phyloP scores from a whole-genome alignment of 2,113 vertebrate genomes.

The Brachyhypopomus gauderio region DNA sequence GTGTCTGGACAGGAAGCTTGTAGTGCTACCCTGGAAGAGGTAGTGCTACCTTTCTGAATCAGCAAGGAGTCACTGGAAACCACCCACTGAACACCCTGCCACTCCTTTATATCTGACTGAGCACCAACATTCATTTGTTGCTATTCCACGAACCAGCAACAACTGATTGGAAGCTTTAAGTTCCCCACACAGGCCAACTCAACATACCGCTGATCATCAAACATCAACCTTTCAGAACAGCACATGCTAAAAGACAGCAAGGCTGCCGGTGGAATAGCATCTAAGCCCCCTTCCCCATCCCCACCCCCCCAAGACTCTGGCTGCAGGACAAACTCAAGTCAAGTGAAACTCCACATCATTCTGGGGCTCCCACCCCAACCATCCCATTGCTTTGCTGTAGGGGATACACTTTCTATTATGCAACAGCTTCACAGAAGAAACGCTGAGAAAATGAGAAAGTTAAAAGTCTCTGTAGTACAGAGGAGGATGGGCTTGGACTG shows the following conservation, averaged over 20 bases:
- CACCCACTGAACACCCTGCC: background rate
- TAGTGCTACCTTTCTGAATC: background rate
- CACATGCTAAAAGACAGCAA: background rate
- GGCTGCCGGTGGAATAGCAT: background rate
- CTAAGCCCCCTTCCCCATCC: background rate
- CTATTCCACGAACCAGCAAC: background rate
- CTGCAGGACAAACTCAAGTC: background rate
- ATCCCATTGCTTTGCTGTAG: conserved; percentile 6
- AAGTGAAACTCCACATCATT: background rate
- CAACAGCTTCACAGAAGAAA: conserved; percentile 18
- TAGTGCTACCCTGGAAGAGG: background rate
- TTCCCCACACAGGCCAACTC: conserved; percentile 6
- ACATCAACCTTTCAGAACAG: conserved; percentile 33
- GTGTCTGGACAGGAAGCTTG: conserved; percentile 9
- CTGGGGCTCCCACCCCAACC: background rate
- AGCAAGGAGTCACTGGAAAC: conserved; percentile 28
- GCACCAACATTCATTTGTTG: background rate
- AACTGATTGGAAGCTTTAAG: background rate
- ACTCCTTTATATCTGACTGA: background rate
- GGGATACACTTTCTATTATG: background rate
- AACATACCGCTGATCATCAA: conserved; percentile 18
- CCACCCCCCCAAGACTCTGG: background rate
- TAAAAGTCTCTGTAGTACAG: background rate
- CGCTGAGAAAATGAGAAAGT: conserved; percentile 10
- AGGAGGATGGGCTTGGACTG: background rate